phyloP scores from a whole-genome alignment of 2,888 invertebrate genomes.

The Odontothrips loti region DNA sequence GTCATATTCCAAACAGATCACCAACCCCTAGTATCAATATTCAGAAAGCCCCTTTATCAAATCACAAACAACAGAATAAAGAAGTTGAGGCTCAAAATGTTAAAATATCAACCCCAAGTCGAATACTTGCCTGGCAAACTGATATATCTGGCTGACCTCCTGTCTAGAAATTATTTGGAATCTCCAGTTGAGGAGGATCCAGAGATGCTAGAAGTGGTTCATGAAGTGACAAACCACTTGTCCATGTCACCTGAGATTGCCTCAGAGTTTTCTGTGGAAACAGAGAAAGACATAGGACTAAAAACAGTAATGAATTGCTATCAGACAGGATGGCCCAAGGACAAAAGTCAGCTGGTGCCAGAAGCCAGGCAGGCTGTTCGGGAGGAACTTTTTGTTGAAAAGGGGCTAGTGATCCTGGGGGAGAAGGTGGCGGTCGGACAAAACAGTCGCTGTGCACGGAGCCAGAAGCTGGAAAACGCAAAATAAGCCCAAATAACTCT shows the following conservation, averaged over 20 bases:
- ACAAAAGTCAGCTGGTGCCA: background rate
- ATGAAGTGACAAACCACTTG: background rate
- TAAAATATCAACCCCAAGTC: background rate
- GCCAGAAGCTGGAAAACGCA: too few relatives aligned
- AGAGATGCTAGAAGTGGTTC: background rate
- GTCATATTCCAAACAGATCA: background rate
- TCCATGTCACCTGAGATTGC: background rate
- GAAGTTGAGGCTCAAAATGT: conserved; percentile 1
- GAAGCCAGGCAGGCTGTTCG: background rate
- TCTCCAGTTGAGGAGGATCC: background rate
- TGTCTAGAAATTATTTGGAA: background rate
- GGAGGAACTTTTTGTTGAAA: background rate
- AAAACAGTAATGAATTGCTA: background rate
- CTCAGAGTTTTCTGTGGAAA: background rate
- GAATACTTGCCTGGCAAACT: background rate
- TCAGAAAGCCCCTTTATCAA: background rate
- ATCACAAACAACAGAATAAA: background rate
- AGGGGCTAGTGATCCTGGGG: background rate
- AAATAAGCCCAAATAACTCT: too few relatives aligned
- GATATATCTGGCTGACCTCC: background rate
- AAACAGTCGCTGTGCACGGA: too few relatives aligned
- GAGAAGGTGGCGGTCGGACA: background rate
- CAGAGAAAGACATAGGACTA: background rate
- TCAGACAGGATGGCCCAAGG: background rate
- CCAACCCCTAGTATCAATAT: conserved; percentile 27